Evolutionary conservation across 1,140 invertebrate genomes (phyloP).

Genomic region (Drosophila persimilis): DNA sequence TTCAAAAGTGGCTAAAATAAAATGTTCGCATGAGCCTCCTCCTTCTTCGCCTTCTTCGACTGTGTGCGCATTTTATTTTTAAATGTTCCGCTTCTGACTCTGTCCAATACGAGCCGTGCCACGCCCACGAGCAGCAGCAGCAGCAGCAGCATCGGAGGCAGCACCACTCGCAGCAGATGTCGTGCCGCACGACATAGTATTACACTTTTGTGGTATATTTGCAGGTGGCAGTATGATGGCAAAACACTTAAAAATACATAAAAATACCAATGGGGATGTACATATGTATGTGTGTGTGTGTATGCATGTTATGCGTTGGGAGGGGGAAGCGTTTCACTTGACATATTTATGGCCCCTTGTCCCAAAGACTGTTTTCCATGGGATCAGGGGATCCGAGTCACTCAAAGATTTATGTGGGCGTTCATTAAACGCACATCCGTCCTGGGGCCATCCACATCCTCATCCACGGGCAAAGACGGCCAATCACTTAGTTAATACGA

Average conservation of each 20-base stretch:
- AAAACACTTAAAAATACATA: slow-evolving; percentile 80
- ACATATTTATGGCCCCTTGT: slow-evolving; percentile 56
- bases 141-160: slow-evolving; percentile 2
- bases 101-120: slow-evolving; percentile 62
- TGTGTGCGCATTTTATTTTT: slow-evolving; percentile 43
- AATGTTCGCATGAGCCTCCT: slow-evolving; percentile 13
- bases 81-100: slow-evolving; percentile 45
- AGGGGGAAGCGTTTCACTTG: slow-evolving; percentile 2
- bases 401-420: slow-evolving; percentile 67
- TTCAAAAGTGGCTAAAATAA: slow-evolving; percentile 47
- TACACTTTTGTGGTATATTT: slow-evolving; percentile 6
- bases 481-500: slow-evolving; percentile 52
- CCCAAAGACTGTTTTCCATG: slow-evolving; percentile 53
- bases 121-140: slow-evolving; percentile 48
- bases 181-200: slow-evolving; percentile 23
- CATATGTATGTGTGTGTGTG: not conserved
- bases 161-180: slow-evolving; percentile 30
- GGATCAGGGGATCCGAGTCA: slow-evolving; percentile 59
- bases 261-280: slow-evolving; percentile 64
- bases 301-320: not conserved
- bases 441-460: not conserved
- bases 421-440: slow-evolving; percentile 60
- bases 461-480: not conserved
- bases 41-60: not conserved
- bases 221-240: slow-evolving; percentile 56